Percentiles rank a stretch among this genome's conserved stretches.
Conservation (phyloP, 2,113 vertebrate genomes). For the Bubalus kerabau region DNA sequence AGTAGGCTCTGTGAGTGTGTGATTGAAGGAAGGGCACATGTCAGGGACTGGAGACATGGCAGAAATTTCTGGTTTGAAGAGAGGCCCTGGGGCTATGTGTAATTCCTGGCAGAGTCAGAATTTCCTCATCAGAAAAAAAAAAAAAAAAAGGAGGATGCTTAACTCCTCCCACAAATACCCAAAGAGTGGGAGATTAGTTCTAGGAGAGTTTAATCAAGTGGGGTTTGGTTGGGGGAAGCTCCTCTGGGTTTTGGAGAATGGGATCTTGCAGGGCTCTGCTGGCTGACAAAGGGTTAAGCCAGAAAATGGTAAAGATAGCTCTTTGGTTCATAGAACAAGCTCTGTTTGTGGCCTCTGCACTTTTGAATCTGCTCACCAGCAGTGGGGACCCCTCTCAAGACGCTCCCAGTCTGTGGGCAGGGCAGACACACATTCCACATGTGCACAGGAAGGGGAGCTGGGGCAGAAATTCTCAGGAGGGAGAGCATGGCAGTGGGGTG, state of each 20-base stretch:
- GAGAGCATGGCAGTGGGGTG: fast-evolving
- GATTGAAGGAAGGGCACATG: fast-evolving
- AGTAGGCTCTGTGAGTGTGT: neutral
- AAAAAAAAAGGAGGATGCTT: neutral
- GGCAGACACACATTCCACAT: neutral
- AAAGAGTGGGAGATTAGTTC: neutral
- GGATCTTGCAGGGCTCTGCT: neutral
- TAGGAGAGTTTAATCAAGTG: neutral
- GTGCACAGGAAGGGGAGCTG: neutral
- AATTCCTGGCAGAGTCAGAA: neutral
- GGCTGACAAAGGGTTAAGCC: neutral
- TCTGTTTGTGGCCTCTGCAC: neutral
- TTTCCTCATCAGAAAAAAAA: neutral
- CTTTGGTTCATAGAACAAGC: neutral
- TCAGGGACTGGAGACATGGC: neutral
- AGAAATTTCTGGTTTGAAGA: neutral
- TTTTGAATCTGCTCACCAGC: neutral
- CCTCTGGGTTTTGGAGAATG: neutral
- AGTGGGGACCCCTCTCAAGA: neutral
- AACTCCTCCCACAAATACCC: too few species aligned
- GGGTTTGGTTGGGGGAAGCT: neutral
- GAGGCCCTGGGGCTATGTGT: neutral
- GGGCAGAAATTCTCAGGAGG: neutral
- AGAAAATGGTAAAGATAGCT: neutral
- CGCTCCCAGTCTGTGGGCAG: neutral